phyloP scores from a whole-genome alignment of 2,797 vertebrate species.

The Muscicapa comitata region DNA sequence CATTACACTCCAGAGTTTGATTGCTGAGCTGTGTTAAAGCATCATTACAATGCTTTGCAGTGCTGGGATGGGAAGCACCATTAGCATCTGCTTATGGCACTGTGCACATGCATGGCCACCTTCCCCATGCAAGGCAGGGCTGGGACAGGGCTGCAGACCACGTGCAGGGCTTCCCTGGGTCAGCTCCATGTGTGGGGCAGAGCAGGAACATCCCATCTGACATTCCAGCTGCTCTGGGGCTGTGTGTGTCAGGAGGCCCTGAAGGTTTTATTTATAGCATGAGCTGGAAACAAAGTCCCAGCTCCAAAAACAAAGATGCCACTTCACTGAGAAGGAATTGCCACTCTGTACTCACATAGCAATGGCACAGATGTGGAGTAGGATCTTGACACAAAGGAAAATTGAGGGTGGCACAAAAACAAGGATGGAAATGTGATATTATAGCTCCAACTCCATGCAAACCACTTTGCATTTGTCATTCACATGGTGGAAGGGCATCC shows the following conservation, averaged over 20 bases:
- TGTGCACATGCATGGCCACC: neutral
- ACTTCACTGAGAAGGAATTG: neutral
- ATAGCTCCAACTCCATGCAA: fast-evolving
- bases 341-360: neutral
- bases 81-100: neutral
- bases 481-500: neutral
- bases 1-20: neutral
- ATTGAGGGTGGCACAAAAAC: neutral
- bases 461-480: neutral
- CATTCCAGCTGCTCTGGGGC: neutral
- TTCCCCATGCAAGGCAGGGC: neutral
- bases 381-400: neutral
- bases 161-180: fast-evolving
- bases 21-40: slow-evolving; percentile 15
- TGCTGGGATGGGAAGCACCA: neutral
- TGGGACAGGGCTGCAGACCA: neutral
- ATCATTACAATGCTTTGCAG: neutral
- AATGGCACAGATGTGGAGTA: fast-evolving
- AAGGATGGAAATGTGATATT: neutral
- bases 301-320: neutral
- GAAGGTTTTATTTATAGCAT: neutral
- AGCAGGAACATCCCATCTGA: neutral
- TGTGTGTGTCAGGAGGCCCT: fast-evolving
- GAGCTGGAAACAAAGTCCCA: neutral
- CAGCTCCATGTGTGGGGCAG: neutral